Percentiles rank a stretch among this genome's conserved stretches.
phyloP scores from a whole-genome alignment of 2,113 vertebrate species.

The Xerus inauris region DNA sequence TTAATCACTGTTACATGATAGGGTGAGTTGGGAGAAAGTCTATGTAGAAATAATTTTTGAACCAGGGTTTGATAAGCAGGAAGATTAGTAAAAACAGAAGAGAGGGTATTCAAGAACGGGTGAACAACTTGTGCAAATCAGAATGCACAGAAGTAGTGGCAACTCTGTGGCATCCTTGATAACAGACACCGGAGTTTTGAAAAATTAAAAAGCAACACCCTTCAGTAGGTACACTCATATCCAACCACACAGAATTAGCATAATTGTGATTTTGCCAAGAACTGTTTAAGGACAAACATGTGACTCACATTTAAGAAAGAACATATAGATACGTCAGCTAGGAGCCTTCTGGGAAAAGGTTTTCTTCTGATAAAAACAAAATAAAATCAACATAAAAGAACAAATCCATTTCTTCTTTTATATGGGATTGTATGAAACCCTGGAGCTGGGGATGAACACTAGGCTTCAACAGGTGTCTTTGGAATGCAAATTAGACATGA shows the following conservation, averaged over 20 bases:
- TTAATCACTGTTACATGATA: neutral
- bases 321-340: neutral
- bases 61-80: neutral
- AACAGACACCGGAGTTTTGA: neutral
- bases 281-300: neutral
- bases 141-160: neutral
- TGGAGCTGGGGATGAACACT: neutral
- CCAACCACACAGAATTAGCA: neutral
- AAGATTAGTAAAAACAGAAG: neutral
- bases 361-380: neutral
- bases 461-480: no score
- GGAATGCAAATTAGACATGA: neutral
- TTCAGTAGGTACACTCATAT: neutral
- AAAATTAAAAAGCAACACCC: neutral
- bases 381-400: neutral
- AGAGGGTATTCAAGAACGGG: neutral
- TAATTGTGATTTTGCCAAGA: neutral
- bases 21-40: neutral
- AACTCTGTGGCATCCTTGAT: neutral
- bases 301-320: neutral
- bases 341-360: neutral
- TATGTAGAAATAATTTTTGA: neutral
- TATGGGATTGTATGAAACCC: neutral
- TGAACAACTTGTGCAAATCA: neutral
- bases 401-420: neutral